Evolutionary conservation across 2,113 vertebrate genomes (phyloP).

Genomic region (Narcine bancroftii): DNA sequence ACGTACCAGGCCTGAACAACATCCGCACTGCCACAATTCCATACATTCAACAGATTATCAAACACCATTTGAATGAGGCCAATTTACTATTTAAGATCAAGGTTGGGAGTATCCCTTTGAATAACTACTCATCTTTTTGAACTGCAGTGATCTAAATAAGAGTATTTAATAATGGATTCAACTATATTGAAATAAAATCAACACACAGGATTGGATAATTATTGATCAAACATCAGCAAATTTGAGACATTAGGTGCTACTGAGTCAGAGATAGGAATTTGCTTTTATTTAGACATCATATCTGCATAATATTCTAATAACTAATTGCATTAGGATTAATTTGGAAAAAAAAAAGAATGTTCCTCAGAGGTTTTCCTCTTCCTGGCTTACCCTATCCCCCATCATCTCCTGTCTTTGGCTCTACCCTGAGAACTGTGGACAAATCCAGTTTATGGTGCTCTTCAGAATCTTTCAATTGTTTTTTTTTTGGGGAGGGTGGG

Average conservation of each 20-base stretch:
- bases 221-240: not conserved
- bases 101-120: not conserved
- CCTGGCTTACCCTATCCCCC: not conserved
- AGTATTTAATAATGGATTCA: not conserved
- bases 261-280: not conserved
- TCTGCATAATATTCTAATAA: no score
- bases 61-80: not conserved
- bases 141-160: not conserved
- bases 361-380: not conserved
- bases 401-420: not conserved
- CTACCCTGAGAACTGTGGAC: not conserved
- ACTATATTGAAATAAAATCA: conserved; percentile 12
- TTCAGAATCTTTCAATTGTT: not conserved
- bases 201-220: not conserved
- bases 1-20: not conserved
- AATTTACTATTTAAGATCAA: not conserved
- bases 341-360: not conserved
- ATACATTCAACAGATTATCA: not conserved
- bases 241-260: not conserved
- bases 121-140: not conserved
- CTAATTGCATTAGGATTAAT: not conserved
- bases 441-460: not conserved
- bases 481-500: not conserved
- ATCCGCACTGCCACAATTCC: not conserved
- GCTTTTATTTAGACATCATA: not conserved